These are phyloP conservation scores for Cotesia typhae DNA, from an alignment of 1,140 invertebrate genomes.

Conservation along the genomic window DNA sequence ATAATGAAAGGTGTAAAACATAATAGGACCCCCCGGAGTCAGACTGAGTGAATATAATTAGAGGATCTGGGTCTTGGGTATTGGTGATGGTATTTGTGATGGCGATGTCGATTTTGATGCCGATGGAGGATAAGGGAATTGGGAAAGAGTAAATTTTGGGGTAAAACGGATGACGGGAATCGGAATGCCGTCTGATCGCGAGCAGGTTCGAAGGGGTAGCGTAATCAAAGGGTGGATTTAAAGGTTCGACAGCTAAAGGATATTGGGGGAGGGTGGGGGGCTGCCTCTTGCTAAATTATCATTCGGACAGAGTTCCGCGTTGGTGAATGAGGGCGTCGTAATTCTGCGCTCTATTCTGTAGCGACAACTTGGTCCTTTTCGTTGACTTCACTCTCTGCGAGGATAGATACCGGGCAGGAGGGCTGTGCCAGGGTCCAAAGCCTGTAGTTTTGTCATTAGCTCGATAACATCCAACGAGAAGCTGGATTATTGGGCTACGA, in stretches of 20 bases:
- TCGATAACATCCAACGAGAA: constrained; percentile 58
- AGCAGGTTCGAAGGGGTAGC: constrained; percentile 49
- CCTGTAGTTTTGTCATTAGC: constrained; percentile 68
- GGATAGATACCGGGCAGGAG: too few species aligned
- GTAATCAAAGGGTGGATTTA: constrained; percentile 61
- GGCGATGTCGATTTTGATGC: not conserved
- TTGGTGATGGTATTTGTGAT: not conserved
- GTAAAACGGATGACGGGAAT: constrained; percentile 37
- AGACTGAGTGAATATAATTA: constrained; percentile 65
- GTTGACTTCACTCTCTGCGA: too few species aligned
- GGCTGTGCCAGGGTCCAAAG: constrained; percentile 41
- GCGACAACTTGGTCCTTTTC: constrained; percentile 58
- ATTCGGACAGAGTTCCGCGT: constrained; percentile 47
- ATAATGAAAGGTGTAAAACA: constrained; percentile 65
- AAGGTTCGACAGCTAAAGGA: constrained; percentile 42
- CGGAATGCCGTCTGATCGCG: constrained; percentile 32
- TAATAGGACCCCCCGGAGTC: constrained; percentile 64
- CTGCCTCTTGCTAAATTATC: constrained; percentile 60
- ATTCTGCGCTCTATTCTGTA: constrained; percentile 44
- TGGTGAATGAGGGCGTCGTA: constrained; percentile 51
- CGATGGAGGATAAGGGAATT: constrained; percentile 2
- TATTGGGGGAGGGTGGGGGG: constrained; percentile 28
- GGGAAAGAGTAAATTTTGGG: not conserved
- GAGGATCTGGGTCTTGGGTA: constrained; percentile 55
- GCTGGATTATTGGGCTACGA: constrained; percentile 64